A percentile compares a stretch with the other conserved stretches of the same genome.
phyloP scores from a whole-genome alignment of 2,888 invertebrate genomes.

The Heliconius cydno region DNA sequence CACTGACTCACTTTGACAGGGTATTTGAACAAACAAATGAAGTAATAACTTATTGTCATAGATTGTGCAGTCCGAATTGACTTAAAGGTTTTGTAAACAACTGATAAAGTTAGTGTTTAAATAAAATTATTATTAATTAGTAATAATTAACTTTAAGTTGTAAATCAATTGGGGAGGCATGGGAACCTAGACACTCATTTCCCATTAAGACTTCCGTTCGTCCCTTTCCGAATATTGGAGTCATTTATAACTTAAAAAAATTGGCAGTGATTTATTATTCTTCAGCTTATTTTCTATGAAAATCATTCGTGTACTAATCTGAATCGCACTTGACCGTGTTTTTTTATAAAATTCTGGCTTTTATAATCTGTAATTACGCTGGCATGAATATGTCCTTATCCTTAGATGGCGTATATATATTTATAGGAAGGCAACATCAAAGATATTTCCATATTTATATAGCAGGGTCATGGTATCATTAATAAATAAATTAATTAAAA shows the following conservation, averaged over 20 bases:
- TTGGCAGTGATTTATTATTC: too few species aligned
- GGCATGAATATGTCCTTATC: conserved; percentile 24
- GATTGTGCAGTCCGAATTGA: conserved; percentile 6
- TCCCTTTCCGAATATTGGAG: too few species aligned
- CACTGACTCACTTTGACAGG: conserved; percentile 12
- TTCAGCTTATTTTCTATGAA: neutral
- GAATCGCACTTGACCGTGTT: neutral
- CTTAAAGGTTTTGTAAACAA: conserved; percentile 1
- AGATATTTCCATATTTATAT: conserved; percentile 26
- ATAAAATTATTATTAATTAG: neutral
- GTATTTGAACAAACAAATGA: conserved; percentile 22
- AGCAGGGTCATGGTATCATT: conserved; percentile 27
- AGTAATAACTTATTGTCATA: conserved; percentile 22
- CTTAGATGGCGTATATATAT: conserved; percentile 30
- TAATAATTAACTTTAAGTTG: neutral
- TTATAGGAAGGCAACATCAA: conserved; percentile 40
- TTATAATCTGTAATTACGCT: conserved; percentile 29
- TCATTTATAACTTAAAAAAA: too few species aligned
- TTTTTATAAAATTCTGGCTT: conserved; percentile 6
- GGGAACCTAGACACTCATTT: too few species aligned
- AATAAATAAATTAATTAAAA: neutral
- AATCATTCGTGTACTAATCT: neutral
- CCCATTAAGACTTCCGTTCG: too few species aligned
- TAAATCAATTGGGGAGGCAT: neutral
- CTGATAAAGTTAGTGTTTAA: neutral